Percentiles rank a stretch among this genome's conserved stretches.
phyloP scores from a whole-genome alignment of 2,113 vertebrate species.

The Gambusia affinis region DNA sequence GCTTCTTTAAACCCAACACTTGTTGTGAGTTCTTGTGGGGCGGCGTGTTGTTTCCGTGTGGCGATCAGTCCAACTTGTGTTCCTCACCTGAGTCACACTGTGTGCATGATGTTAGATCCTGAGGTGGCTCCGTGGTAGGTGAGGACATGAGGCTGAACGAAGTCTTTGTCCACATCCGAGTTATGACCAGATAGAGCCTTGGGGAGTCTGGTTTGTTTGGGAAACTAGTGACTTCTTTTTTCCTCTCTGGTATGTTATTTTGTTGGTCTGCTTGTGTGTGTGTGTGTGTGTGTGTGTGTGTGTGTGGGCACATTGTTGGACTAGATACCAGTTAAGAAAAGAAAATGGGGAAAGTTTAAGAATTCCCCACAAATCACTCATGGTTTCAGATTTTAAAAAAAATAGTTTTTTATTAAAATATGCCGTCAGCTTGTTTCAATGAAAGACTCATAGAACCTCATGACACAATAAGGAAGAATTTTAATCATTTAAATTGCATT shows the following conservation, averaged over 20 bases:
- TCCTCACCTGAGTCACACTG: slow-evolving; percentile 66
- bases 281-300: too few species aligned
- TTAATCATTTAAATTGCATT: too few species aligned
- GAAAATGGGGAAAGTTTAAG: too few species aligned
- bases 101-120: slow-evolving; percentile 27
- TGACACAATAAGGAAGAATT: too few species aligned
- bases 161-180: slow-evolving; percentile 55
- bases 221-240: slow-evolving; percentile 14
- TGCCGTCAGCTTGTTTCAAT: too few species aligned
- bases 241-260: slow-evolving; percentile 4
- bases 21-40: neutral
- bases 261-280: neutral
- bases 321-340: neutral
- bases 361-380: too few species aligned
- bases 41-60: slow-evolving; percentile 12
- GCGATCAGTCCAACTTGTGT: slow-evolving; percentile 48
- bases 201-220: slow-evolving; percentile 45
- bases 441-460: too few species aligned
- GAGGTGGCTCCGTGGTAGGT: slow-evolving; percentile 34
- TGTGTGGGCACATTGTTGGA: too few species aligned
- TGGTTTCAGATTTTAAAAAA: too few species aligned
- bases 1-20: neutral
- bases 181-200: slow-evolving; percentile 28
- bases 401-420: neutral
- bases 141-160: slow-evolving; percentile 42